These are phyloP conservation scores for Diglossa cyanea DNA, from an alignment of 2,797 vertebrate genomes.

Conservation along the genomic window DNA sequence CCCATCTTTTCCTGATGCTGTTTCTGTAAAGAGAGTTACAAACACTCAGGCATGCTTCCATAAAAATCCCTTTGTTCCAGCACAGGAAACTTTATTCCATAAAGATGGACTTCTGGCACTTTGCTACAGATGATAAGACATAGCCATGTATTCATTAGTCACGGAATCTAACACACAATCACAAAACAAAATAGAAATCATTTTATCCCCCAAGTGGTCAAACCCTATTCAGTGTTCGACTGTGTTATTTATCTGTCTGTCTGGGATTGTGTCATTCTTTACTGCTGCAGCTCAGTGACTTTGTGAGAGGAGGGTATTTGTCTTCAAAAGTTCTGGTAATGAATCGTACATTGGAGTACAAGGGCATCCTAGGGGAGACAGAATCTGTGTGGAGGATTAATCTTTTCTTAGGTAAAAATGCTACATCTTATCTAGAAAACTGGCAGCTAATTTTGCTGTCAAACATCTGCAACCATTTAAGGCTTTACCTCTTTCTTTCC, in stretches of 20 bases:
- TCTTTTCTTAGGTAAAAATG: background rate
- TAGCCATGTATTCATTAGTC: background rate
- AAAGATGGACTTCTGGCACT: background rate
- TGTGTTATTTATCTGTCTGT: background rate
- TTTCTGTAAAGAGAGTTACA: background rate
- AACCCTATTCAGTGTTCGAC: background rate
- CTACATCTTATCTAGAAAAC: background rate
- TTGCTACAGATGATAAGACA: background rate
- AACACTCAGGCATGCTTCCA: background rate
- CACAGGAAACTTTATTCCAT: background rate
- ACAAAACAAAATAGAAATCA: slow-evolving; percentile 23
- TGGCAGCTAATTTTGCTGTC: slow-evolving; percentile 29
- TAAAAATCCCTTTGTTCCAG: slow-evolving; percentile 11
- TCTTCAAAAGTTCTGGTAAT: slow-evolving; percentile 6
- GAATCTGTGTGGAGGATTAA: background rate
- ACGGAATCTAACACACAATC: background rate
- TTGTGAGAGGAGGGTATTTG: background rate
- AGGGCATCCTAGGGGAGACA: background rate
- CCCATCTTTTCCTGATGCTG: background rate
- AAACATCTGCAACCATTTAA: background rate
- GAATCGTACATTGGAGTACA: background rate
- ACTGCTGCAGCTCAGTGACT: slow-evolving; percentile 18
- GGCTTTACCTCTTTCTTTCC: background rate
- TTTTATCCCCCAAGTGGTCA: background rate
- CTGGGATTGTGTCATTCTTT: background rate